Evolutionary conservation across 2,797 vertebrate genomes (phyloP).

Genomic region (Phalloptychus januarius): DNA sequence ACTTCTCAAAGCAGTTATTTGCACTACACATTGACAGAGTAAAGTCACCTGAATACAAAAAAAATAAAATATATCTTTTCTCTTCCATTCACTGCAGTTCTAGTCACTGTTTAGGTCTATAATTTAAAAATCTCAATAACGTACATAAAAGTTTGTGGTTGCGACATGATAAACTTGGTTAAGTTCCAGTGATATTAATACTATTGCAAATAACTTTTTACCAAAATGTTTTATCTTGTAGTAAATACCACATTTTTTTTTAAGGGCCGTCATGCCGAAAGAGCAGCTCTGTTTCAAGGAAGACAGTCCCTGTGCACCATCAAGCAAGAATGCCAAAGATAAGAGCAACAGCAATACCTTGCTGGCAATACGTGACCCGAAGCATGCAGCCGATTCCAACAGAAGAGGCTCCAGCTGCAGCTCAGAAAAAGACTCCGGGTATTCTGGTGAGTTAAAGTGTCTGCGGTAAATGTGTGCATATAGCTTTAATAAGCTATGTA

Average conservation of each 20-base stretch:
- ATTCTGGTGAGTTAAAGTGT: constrained; percentile 72
- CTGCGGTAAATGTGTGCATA: not conserved
- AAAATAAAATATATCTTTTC: no score
- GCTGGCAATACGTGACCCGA: constrained; percentile 48
- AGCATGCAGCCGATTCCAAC: constrained; percentile 32
- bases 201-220: not conserved
- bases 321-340: constrained; percentile 75
- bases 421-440: constrained; percentile 83
- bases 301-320: constrained; percentile 27
- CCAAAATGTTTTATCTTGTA: not conserved
- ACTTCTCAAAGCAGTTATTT: no score
- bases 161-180: no score
- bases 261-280: constrained; percentile 71
- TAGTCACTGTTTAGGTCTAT: no score
- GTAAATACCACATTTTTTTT: not conserved
- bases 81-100: no score
- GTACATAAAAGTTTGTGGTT: no score
- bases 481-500: not conserved
- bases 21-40: no score
- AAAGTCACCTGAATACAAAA: no score
- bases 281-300: constrained; percentile 50
- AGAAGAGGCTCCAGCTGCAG: constrained; percentile 64
- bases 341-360: constrained; percentile 69
- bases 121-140: no score
- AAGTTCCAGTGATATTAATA: no score